Evolutionary conservation across 1,140 invertebrate genomes (phyloP).

Genomic region (Calliphora vicina): DNA sequence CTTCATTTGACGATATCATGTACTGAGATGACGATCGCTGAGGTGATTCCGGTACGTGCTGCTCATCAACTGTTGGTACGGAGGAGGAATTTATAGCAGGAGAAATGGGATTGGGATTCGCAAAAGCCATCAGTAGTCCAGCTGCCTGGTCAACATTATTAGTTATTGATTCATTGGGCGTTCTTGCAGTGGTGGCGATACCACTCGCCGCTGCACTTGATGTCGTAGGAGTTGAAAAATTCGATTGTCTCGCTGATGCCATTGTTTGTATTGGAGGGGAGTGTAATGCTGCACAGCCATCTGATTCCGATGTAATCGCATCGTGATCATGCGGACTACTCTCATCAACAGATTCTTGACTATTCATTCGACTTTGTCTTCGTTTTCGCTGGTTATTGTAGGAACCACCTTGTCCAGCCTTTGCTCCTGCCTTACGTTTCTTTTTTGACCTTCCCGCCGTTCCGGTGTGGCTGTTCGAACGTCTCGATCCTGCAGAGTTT

Average conservation of each 20-base stretch:
- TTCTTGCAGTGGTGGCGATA: constrained; percentile 54
- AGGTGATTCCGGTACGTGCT: constrained; percentile 5
- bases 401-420: constrained; percentile 48
- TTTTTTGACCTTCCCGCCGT: constrained; percentile 43
- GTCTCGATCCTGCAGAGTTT: not conserved
- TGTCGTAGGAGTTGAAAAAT: not conserved
- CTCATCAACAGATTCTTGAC: constrained; percentile 74
- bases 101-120: constrained; percentile 60
- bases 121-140: constrained; percentile 68
- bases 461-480: constrained; percentile 27
- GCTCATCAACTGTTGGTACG: not conserved
- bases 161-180: constrained; percentile 48
- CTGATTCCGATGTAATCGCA: constrained; percentile 71
- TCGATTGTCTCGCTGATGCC: not conserved
- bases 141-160: constrained; percentile 63
- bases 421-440: constrained; percentile 56
- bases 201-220: not conserved
- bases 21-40: constrained; percentile 31
- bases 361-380: constrained; percentile 73
- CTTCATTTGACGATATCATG: not conserved
- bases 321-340: constrained; percentile 55
- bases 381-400: constrained; percentile 50
- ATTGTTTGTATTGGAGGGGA: constrained; percentile 59
- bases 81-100: not conserved
- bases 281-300: constrained; percentile 66